Percentiles rank a stretch among this genome's conserved stretches.
Evolutionary conservation across 2,888 invertebrate species (phyloP).

Genomic region (Branchellion lobata): DNA sequence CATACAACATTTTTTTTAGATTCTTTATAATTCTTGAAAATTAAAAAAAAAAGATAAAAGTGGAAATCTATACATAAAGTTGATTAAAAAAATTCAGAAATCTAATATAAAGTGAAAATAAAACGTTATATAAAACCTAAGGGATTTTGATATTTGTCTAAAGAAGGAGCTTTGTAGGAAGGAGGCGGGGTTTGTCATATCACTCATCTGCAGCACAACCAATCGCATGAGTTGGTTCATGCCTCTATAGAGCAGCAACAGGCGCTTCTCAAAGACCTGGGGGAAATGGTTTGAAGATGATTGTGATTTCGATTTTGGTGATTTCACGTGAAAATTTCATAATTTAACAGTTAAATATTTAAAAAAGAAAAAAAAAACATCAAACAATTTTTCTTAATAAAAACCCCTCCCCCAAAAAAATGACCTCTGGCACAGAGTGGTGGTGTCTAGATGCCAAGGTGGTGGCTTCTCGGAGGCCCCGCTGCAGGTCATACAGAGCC

Average conservation of each 20-base stretch:
- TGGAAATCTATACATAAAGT: not conserved
- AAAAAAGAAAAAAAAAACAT: too few species aligned
- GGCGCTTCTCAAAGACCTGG: not conserved
- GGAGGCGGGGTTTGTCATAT: not conserved
- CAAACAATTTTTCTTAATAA: too few species aligned
- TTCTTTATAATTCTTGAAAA: too few species aligned
- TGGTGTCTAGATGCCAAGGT: too few species aligned
- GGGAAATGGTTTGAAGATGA: too few species aligned
- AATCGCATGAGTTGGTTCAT: not conserved
- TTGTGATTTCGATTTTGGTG: too few species aligned
- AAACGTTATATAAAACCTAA: not conserved
- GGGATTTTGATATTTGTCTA: not conserved
- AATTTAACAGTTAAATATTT: too few species aligned
- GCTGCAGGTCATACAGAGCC: not conserved
- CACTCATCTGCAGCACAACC: not conserved
- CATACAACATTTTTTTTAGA: too few species aligned
- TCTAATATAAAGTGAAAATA: not conserved
- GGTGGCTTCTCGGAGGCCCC: not conserved
- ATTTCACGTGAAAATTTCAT: too few species aligned
- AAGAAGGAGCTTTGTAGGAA: not conserved
- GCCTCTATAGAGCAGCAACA: not conserved
- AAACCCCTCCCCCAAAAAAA: too few species aligned
- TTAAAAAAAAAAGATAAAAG: not conserved
- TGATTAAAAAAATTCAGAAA: not conserved
- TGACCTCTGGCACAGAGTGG: too few species aligned